Base-by-base conservation (phyloP, 1,140 invertebrate species). In the Drosophila tristis region DNA sequence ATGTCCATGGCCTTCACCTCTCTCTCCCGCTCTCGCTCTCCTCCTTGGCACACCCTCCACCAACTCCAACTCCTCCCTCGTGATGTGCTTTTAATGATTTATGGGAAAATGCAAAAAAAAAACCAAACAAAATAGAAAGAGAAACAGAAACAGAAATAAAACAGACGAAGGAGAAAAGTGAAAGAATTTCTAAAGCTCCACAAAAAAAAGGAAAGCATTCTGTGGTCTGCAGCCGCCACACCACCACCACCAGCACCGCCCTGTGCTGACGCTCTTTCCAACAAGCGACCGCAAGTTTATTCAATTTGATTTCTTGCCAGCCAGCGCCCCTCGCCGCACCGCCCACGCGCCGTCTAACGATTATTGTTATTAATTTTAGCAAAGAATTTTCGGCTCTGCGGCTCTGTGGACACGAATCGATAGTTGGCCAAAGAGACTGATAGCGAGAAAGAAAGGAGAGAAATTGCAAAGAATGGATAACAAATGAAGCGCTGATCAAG, bases 281-380 rank as follows among this genome's bases (percentile, higher is more conserved):
- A 55, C 9, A 47, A 15, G 73, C 56, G 67, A 67, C 73, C 73
- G 54, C 78, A 72, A 62, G 42, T 75, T 56, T 72, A 74, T 64
- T 66, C 62, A 60, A 63, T 79, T 71, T 82, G 66, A 82, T 78
- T 82, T 78, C 51, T 57, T 72, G 78, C 66, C 56, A 20, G 15
- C 9, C 9, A 31, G 11, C 15, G 42, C 9, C 50, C 53, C 16
- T 11, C 6, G 58, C 7, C 5, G 23, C 29, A 23, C 23, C 25
- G 26, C 11, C 53, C 54, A 39, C 23, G 51, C 59, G 20, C 20
- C 42, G 35, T 31, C 67, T 81, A 53, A 70, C 67, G 67, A 82
- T 79, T 72, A 74, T 84, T 82, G 65, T 82, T 82, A 82, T 82
- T 82, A 82, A 78, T 84, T 79, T 84, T 82, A 66, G 47, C 15